Base-by-base conservation (phyloP, 2,888 invertebrate species). In the Lottia gigantea region DNA sequence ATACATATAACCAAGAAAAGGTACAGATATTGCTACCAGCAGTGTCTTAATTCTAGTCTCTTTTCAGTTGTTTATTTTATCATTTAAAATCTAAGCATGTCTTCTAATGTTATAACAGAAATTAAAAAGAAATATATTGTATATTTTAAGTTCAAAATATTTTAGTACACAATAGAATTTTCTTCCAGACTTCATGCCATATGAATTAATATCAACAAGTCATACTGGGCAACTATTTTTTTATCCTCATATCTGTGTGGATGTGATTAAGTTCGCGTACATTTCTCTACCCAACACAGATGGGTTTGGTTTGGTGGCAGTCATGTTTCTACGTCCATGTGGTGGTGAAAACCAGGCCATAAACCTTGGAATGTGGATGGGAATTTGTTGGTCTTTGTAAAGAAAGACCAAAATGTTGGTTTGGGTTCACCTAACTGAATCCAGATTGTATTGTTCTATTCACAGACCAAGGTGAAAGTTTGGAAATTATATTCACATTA, bases 281-380 rank as follows among this genome's bases (percentile, higher is more conserved):
- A 23, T 19, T 55, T 55, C 23, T 55, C 55, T 55, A 55, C 19
- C 11, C 23, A 16, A 55, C 11, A 19, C 55, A 55, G 11, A 2
- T 55, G 55, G 55, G 23, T 55, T 55, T 55, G 55, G 55, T 55
- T 55, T 55, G 55, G 23, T 55, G 55, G 55, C 55, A 19, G 23
- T 55, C 19, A 23, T 23, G 12, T 23, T 23, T 23, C 55, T 55
- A 19, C 19, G 19, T 55, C 55, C 55, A 55, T 55, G 19, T 55
- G 23, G 19, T 55, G 19, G 19, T 19, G 7, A 19, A 55, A 55
- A 55, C 55, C 55, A 19, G 19, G 14, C 23, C n/a, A 55, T 23
- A 55, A 55, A 23, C 55, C 23, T 55, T 11, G 23, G 55, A 55
- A 55, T 55, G 55, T 23, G 23, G 19, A 55, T 23, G 55, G 23